Conservation (phyloP, 2,113 vertebrate species). For the Acinonyx jubatus region DNA sequence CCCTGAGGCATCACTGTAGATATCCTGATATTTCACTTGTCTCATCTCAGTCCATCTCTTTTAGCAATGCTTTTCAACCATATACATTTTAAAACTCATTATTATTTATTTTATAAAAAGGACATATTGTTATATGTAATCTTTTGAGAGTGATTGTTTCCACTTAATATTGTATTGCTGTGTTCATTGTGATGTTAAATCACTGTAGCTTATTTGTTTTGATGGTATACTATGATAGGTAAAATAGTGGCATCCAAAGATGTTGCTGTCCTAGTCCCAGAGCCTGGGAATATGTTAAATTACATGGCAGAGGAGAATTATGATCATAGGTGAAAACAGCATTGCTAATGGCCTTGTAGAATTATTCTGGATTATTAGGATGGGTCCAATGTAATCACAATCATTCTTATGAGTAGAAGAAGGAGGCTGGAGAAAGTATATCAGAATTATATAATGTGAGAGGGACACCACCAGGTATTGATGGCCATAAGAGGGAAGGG, state of each 20-base stretch:
- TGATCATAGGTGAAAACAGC: neutral
- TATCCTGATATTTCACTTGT: neutral
- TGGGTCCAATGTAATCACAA: neutral
- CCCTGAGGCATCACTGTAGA: neutral
- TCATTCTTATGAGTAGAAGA: neutral
- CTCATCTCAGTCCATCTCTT: neutral
- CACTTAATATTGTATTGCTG: neutral
- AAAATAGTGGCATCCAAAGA: neutral
- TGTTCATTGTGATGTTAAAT: neutral
- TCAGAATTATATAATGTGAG: neutral
- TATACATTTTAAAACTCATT: neutral
- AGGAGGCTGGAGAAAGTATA: neutral
- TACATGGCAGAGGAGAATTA: neutral
- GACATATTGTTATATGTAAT: neutral
- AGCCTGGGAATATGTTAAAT: neutral
- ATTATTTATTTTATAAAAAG: neutral
- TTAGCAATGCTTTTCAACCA: neutral
- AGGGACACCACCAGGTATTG: neutral
- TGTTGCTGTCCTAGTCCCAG: neutral
- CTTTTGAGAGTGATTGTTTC: neutral
- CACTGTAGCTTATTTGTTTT: neutral
- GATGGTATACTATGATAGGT: neutral
- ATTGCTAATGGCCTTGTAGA: neutral
- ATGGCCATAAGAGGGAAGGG: neutral
- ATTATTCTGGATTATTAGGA: neutral